Conservation (phyloP, 1,140 invertebrate species). For the Galleria mellonella region DNA sequence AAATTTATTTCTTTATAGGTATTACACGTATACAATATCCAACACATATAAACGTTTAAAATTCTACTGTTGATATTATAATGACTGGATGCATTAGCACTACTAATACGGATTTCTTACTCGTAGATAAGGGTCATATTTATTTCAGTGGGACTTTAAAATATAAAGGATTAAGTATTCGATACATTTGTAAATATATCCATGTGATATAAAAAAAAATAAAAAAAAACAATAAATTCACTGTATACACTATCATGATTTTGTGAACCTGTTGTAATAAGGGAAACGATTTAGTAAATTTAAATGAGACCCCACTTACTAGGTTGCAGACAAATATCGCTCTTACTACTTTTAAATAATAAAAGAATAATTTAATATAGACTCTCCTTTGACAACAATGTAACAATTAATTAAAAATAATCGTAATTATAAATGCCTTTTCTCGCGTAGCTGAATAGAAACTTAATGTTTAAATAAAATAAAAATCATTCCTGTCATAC, state of each 20-base stretch:
- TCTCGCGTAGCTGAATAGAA: constrained; percentile 25
- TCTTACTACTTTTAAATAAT: constrained; percentile 17
- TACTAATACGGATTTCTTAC: not conserved
- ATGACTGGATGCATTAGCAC: constrained; percentile 2
- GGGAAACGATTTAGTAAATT: constrained; percentile 11
- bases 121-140: not conserved
- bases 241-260: too few relatives aligned
- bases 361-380: constrained; percentile 46
- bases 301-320: not conserved
- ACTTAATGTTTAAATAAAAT: constrained; percentile 17
- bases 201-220: not conserved
- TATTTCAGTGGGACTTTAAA: too few relatives aligned
- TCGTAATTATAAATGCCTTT: constrained; percentile 41
- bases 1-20: constrained; percentile 7
- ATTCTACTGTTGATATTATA: constrained; percentile 5
- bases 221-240: not conserved
- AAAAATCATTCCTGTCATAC: constrained; percentile 10
- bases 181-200: not conserved
- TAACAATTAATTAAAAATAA: constrained; percentile 33
- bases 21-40: constrained; percentile 3
- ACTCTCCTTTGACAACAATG: constrained; percentile 37
- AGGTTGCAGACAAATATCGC: not conserved
- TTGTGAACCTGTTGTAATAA: constrained; percentile 4
- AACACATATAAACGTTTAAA: constrained; percentile 5
- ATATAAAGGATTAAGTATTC: too few relatives aligned